Conservation (phyloP, 2,888 invertebrate genomes). For the Lordiphosa andalusiaca region DNA sequence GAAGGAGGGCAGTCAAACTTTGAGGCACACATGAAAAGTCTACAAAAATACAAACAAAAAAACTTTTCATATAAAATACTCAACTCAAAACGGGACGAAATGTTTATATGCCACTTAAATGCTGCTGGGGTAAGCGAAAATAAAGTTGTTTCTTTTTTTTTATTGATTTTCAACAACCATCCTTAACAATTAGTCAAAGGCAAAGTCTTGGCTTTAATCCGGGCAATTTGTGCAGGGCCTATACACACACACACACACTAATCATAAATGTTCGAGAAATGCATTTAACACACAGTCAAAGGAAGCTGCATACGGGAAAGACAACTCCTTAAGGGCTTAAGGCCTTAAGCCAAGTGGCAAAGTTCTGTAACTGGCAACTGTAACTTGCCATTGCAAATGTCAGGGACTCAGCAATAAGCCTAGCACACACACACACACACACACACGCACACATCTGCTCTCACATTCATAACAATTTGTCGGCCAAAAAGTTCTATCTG, state of each 20-base stretch:
- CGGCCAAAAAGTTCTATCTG: constrained; percentile 21
- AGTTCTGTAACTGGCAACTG: constrained; percentile 44
- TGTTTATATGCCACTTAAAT: constrained; percentile 6
- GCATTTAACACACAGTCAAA: constrained; percentile 22
- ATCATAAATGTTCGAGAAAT: constrained; percentile 52
- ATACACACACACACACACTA: constrained; percentile 26
- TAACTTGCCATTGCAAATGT: constrained; percentile 61
- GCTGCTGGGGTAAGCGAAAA: neutral
- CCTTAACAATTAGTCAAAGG: constrained; percentile 37
- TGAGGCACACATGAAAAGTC: constrained; percentile 13
- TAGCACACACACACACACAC: constrained; percentile 1
- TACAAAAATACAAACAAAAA: constrained; percentile 39
- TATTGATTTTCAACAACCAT: constrained; percentile 13
- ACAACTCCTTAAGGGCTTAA: constrained; percentile 53
- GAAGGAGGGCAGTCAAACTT: constrained; percentile 15
- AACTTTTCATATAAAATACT: constrained; percentile 53
- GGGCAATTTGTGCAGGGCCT: constrained; percentile 52
- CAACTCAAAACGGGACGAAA: constrained; percentile 9
- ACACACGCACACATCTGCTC: constrained; percentile 7
- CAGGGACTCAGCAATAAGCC: constrained; percentile 47
- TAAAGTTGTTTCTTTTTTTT: constrained; percentile 1
- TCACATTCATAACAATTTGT: constrained; percentile 52
- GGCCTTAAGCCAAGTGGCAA: constrained; percentile 42
- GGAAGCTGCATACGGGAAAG: constrained; percentile 17
- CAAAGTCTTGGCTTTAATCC: constrained; percentile 23